These are phyloP conservation scores for Pocillopora meandrina DNA, from an alignment of 92 coral and sea anemone genomes.

Conservation along the genomic window DNA sequence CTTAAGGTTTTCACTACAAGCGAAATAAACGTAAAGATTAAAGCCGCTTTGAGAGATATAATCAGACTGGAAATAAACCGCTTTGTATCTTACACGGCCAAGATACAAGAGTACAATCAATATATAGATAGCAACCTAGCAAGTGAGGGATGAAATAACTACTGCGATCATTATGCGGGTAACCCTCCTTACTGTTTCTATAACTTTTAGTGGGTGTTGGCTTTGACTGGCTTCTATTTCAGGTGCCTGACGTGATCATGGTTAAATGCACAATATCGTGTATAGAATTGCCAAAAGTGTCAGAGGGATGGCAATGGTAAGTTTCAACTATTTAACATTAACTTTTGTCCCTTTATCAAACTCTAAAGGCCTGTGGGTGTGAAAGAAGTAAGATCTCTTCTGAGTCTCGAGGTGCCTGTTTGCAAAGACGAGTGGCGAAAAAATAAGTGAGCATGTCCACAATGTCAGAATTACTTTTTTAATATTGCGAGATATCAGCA, in stretches of 20 bases:
- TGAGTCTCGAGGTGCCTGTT: not conserved
- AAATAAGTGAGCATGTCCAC: not conserved
- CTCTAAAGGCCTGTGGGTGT: not conserved
- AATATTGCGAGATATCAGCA: not conserved
- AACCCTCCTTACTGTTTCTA: constrained; percentile 4
- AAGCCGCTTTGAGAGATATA: not conserved
- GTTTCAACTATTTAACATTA: not conserved
- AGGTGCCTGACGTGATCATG: not conserved
- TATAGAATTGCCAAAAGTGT: not conserved
- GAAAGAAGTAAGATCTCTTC: not conserved
- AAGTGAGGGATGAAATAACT: not conserved
- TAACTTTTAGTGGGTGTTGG: constrained; percentile 6
- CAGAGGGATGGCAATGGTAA: not conserved
- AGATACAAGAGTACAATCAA: not conserved
- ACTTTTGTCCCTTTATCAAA: not conserved
- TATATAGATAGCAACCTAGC: constrained; percentile 3
- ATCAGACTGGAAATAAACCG: not conserved
- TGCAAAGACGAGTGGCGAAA: not conserved
- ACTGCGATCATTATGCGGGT: constrained; percentile 21
- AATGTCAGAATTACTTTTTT: not conserved
- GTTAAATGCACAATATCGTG: not conserved
- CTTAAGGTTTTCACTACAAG: no score
- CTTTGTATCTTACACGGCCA: not conserved
- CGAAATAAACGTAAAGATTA: no score
- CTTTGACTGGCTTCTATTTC: constrained; percentile 33